A percentile compares a stretch with the other conserved stretches of the same genome.
Evolutionary conservation across 2,113 vertebrate genomes (phyloP).

Genomic region (Verasper variegatus): DNA sequence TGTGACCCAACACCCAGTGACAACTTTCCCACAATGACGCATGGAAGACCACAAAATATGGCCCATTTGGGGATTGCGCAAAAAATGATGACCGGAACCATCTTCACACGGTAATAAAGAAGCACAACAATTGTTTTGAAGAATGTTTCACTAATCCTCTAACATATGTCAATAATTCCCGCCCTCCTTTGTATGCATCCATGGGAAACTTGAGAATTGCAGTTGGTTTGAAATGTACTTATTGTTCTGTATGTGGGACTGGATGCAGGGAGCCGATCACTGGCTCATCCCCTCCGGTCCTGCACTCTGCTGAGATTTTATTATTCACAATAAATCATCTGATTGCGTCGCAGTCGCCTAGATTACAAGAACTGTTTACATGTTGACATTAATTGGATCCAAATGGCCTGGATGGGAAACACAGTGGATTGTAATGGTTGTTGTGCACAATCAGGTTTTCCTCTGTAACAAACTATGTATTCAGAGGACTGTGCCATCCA

Average conservation of each 20-base stretch:
- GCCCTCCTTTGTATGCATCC: conserved; percentile 24
- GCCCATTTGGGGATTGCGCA: conserved; percentile 54
- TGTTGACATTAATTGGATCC: conserved; percentile 63
- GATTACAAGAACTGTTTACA: conserved; percentile 65
- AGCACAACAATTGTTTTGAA: conserved; percentile 50
- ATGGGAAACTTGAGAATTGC: conserved; percentile 45
- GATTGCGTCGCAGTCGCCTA: conserved; percentile 30
- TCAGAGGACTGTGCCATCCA: conserved; percentile 10
- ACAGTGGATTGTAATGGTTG: conserved; percentile 29
- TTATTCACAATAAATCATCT: conserved; percentile 69
- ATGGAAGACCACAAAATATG: conserved; percentile 45
- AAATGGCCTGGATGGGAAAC: conserved; percentile 57
- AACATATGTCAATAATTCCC: conserved; percentile 50
- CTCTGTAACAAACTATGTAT: conserved; percentile 30
- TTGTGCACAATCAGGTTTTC: conserved; percentile 15
- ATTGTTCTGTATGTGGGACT: conserved; percentile 20
- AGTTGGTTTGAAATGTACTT: conserved; percentile 21
- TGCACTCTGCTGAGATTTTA: conserved; percentile 47
- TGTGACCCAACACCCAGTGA: conserved; percentile 38
- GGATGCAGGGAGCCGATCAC: conserved; percentile 26
- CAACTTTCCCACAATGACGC: conserved; percentile 50
- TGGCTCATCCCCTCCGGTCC: conserved; percentile 11
- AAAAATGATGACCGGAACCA: conserved; percentile 27
- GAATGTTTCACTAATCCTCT: conserved; percentile 38
- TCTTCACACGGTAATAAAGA: conserved; percentile 54